A percentile compares a stretch with the other conserved stretches of the same genome.
Evolutionary conservation across 2,888 invertebrate genomes (phyloP).

Genomic region (Ditylenchus weischeri): DNA sequence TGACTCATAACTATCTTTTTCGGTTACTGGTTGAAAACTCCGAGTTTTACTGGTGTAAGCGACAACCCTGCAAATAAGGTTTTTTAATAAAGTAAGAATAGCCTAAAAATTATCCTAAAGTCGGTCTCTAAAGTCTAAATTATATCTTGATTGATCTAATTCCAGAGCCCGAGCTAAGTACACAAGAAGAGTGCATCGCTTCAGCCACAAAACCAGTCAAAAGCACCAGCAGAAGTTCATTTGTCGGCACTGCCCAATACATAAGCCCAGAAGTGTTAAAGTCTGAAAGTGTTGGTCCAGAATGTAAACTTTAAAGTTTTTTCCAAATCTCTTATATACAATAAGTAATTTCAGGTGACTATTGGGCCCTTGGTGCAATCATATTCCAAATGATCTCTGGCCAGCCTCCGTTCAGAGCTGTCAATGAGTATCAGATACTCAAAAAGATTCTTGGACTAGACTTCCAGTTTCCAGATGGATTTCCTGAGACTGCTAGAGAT

Average conservation of each 20-base stretch:
- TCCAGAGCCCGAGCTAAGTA: conserved; percentile 3
- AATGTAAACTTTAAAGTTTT: conserved; percentile 57
- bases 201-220: conserved; percentile 4
- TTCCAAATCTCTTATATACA: too few species aligned
- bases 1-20: too few species aligned
- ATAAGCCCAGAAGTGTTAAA: conserved; percentile 91
- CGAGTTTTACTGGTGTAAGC: background rate
- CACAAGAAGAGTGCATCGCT: too few species aligned
- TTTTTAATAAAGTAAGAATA: too few species aligned
- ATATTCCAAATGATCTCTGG: conserved; percentile 84
- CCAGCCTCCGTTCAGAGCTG: conserved; percentile 81
- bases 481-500: conserved; percentile 79
- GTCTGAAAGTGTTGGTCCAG: conserved; percentile 51
- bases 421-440: conserved; percentile 89
- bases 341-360: conserved; percentile 64
- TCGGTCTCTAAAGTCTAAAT: too few species aligned
- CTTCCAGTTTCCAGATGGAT: conserved; percentile 66
- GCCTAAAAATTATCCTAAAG: too few species aligned
- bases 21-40: too few species aligned
- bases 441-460: conserved; percentile 74
- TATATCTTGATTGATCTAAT: too few species aligned
- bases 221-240: conserved; percentile 61
- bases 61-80: background rate
- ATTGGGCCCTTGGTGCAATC: conserved; percentile 83
- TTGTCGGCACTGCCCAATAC: conserved; percentile 97